These are phyloP conservation scores for Morphnarchus princeps DNA, from an alignment of 2,113 vertebrate genomes.

Conservation along the genomic window DNA sequence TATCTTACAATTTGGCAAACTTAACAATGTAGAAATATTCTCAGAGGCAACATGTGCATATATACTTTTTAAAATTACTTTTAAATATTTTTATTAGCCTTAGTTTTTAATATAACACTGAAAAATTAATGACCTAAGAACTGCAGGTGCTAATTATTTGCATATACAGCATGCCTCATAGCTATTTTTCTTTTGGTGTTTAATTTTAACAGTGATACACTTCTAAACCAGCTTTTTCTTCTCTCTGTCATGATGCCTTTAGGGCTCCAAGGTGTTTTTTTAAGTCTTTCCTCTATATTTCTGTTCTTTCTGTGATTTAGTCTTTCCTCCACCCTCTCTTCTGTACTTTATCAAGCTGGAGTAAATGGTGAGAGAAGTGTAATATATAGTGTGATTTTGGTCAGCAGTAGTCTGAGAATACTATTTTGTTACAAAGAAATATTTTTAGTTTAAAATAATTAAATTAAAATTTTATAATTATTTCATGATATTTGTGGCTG, in stretches of 20 bases:
- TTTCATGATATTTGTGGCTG: neutral
- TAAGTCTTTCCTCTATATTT: neutral
- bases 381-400: neutral
- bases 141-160: neutral
- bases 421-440: neutral
- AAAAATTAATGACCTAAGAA: neutral
- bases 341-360: neutral
- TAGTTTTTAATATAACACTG: neutral
- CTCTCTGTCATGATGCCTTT: neutral
- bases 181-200: neutral
- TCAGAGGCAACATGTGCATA: neutral
- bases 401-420: neutral
- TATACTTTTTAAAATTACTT: neutral
- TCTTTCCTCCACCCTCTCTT: neutral
- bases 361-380: neutral
- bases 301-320: neutral
- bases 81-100: neutral
- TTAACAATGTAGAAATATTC: neutral
- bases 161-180: neutral
- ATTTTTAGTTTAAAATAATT: neutral
- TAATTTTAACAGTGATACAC: neutral
- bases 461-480: neutral
- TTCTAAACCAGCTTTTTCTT: neutral
- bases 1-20: neutral
- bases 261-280: neutral